phyloP scores from a whole-genome alignment of 2,113 vertebrate species.

The Notiomystis cincta region DNA sequence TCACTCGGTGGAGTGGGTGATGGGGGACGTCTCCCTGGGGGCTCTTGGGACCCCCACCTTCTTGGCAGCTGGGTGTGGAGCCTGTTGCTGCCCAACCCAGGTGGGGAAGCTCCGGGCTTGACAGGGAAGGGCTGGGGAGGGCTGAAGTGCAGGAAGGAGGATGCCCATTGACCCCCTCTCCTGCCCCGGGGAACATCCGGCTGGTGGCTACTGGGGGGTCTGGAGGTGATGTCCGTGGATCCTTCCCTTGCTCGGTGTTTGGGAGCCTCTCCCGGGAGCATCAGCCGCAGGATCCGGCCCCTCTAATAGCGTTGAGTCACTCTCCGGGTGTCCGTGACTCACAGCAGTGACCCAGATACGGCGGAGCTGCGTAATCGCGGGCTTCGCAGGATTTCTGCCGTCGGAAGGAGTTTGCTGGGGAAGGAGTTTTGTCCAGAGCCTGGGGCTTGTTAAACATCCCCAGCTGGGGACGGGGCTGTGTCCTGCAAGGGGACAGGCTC shows the following conservation, averaged over 20 bases:
- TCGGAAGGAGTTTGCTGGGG: background rate
- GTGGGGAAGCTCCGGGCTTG: rapidly evolving
- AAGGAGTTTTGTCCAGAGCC: background rate
- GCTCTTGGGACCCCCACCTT: rapidly evolving
- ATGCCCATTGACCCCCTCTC: rapidly evolving
- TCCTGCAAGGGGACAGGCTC: background rate
- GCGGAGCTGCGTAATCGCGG: background rate
- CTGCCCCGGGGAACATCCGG: rapidly evolving
- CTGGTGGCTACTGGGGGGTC: rapidly evolving
- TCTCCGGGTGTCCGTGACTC: constrained; percentile 43
- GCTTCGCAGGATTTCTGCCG: background rate
- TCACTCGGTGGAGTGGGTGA: background rate
- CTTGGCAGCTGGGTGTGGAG: background rate
- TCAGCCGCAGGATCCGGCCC: background rate
- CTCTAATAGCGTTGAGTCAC: constrained; percentile 32
- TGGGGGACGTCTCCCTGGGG: background rate
- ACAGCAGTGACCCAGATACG: constrained; percentile 48
- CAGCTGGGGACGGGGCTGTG: background rate
- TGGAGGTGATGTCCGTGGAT: background rate
- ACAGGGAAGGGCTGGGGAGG: background rate
- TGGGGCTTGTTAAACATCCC: background rate
- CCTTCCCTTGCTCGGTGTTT: background rate
- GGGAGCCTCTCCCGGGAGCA: background rate
- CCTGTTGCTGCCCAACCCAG: rapidly evolving
- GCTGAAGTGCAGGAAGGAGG: background rate